Evolutionary conservation across 92 coral and sea anemone species (phyloP).

Genomic region (Blastomussa wellsi): DNA sequence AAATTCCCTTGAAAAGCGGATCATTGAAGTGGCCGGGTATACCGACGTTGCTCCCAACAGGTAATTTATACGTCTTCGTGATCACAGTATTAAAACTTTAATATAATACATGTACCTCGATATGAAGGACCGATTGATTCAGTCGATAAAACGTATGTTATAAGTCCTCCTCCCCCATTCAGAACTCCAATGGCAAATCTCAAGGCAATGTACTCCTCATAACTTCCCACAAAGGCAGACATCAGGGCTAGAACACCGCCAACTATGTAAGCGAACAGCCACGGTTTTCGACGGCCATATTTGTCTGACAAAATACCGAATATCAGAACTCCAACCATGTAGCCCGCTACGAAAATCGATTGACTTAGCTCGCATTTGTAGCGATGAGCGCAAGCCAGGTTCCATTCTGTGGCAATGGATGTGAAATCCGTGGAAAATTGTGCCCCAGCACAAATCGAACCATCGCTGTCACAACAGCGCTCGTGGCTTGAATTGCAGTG

Average conservation of each 20-base stretch:
- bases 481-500: slow-evolving; percentile 32
- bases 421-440: slow-evolving; percentile 67
- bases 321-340: slow-evolving; percentile 69
- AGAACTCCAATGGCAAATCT: slow-evolving; percentile 73
- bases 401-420: slow-evolving; percentile 84
- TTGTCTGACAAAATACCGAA: slow-evolving; percentile 74
- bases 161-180: slow-evolving; percentile 70
- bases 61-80: no score
- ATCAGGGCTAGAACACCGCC: slow-evolving; percentile 45
- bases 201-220: slow-evolving; percentile 58
- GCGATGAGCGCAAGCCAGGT: slow-evolving; percentile 70
- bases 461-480: slow-evolving; percentile 49
- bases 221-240: slow-evolving; percentile 74
- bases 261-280: slow-evolving; percentile 56
- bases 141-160: slow-evolving; percentile 69
- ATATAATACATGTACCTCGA: slow-evolving; percentile 65
- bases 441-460: slow-evolving; percentile 64
- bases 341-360: slow-evolving; percentile 80
- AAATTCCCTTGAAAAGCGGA: no score
- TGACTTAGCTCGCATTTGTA: slow-evolving; percentile 77
- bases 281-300: slow-evolving; percentile 75
- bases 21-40: no score
- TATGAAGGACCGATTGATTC: slow-evolving; percentile 81
- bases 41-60: no score
- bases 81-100: no score